phyloP scores from a whole-genome alignment of 2,113 vertebrate species.

The Lichenostomus cassidix region DNA sequence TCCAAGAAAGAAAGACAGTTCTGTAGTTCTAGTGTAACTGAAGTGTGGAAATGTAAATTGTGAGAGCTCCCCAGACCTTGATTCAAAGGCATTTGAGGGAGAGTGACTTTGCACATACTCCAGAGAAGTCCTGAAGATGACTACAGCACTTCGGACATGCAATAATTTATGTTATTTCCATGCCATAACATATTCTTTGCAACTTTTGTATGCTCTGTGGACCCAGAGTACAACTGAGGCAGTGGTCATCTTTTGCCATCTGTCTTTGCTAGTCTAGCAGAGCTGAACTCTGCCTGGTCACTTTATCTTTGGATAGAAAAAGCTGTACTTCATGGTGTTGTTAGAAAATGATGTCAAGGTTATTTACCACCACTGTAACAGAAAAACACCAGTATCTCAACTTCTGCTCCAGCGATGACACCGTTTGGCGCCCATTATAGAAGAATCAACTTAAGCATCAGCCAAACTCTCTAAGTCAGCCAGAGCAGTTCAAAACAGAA shows the following conservation, averaged over 20 bases:
- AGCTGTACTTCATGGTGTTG: neutral
- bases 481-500: neutral
- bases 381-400: neutral
- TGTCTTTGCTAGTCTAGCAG: neutral
- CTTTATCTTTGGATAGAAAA: neutral
- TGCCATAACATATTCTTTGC: neutral
- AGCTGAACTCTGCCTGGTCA: neutral
- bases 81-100: neutral
- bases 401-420: neutral
- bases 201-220: neutral
- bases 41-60: rapidly evolving
- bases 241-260: neutral
- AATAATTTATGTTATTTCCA: neutral
- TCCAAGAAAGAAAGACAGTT: neutral
- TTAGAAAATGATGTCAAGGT: neutral
- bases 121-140: neutral
- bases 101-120: neutral
- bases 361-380: neutral
- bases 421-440: neutral
- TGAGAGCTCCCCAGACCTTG: neutral
- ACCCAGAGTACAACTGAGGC: neutral
- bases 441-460: neutral
- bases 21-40: rapidly evolving
- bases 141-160: rapidly evolving
- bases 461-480: neutral